A percentile compares a stretch with the other conserved stretches of the same genome.
Conservation (phyloP, 2,888 invertebrate species). For the Dasypogon diadema region DNA sequence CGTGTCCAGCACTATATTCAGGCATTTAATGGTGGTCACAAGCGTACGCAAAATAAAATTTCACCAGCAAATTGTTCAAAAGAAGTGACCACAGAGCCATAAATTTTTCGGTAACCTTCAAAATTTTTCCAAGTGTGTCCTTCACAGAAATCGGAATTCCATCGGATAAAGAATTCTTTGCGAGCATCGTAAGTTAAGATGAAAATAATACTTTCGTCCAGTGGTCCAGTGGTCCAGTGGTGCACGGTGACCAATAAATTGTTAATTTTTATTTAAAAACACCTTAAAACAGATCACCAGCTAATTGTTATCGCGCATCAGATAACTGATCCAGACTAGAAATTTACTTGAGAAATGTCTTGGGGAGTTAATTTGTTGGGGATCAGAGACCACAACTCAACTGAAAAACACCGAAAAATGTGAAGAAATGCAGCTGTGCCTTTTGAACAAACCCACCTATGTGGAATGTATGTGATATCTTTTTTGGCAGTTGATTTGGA, state of each 20-base stretch:
- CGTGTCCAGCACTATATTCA: slow-evolving; percentile 22
- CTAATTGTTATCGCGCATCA: background rate
- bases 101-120: slow-evolving; percentile 34
- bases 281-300: slow-evolving; percentile 16
- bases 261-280: slow-evolving; percentile 7
- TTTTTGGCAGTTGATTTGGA: background rate
- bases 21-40: slow-evolving; percentile 12
- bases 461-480: background rate
- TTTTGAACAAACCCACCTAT: background rate
- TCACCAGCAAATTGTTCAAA: background rate
- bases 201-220: background rate
- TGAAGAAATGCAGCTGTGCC: background rate
- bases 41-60: too few species aligned
- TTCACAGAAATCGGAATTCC: slow-evolving; percentile 39
- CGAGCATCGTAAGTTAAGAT: slow-evolving; percentile 2
- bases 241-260: slow-evolving; percentile 15
- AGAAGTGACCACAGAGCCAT: slow-evolving; percentile 22
- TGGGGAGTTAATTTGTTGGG: too few species aligned
- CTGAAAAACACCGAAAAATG: background rate
- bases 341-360: too few species aligned
- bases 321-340: too few species aligned
- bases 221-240: too few species aligned
- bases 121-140: slow-evolving; percentile 35
- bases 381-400: too few species aligned
- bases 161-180: slow-evolving; percentile 16